Percentiles rank a stretch among this genome's conserved stretches.
phyloP scores from a whole-genome alignment of 1,140 invertebrate species.

The Condylostylus longicornis region DNA sequence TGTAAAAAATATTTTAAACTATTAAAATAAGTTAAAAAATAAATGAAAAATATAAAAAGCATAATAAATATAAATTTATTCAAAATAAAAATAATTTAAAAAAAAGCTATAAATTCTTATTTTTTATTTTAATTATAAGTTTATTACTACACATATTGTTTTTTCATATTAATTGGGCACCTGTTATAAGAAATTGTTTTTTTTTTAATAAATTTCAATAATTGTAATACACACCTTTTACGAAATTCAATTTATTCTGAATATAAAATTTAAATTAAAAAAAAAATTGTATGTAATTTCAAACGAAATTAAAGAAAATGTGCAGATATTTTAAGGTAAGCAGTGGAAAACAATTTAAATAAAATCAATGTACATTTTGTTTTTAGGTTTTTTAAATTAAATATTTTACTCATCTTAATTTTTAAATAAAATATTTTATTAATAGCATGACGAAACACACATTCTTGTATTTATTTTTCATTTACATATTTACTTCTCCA shows the following conservation, averaged over 20 bases:
- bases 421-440: not conserved
- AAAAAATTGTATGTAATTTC: not conserved
- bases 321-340: slow-evolving; percentile 1
- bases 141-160: not conserved
- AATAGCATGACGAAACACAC: not conserved
- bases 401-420: not conserved
- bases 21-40: too few relatives aligned
- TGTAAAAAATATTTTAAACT: too few relatives aligned
- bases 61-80: too few relatives aligned
- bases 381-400: not conserved
- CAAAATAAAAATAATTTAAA: too few relatives aligned
- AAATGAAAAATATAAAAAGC: too few relatives aligned
- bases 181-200: not conserved
- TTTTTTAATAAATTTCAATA: not conserved
- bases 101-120: too few relatives aligned
- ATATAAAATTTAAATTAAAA: not conserved
- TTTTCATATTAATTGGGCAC: not conserved
- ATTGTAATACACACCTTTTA: not conserved
- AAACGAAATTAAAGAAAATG: not conserved
- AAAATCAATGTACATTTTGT: not conserved
- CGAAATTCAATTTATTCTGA: not conserved
- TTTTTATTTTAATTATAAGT: too few relatives aligned
- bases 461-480: too few relatives aligned
- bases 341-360: too few relatives aligned
- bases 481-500: too few relatives aligned